Base-by-base conservation (phyloP, 2,888 invertebrate species). In the Leucozona laternaria region DNA sequence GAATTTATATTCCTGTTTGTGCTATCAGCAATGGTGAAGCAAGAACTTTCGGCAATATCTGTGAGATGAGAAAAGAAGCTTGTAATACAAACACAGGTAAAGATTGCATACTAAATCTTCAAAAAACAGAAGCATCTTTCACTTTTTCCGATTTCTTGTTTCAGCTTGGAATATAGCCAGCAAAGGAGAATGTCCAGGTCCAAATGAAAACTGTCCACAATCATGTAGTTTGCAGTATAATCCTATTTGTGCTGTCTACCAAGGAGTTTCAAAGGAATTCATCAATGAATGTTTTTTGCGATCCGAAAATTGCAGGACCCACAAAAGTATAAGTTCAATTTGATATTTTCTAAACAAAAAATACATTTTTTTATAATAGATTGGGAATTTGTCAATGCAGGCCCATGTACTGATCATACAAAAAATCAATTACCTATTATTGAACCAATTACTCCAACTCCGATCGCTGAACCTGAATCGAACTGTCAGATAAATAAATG, bases 11-110 rank as follows among this genome's bases (percentile, higher is more conserved):
- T 11, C 85, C 85, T 1, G 15, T 85, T n/a, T 85, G 85, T 60
- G 85, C 55, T 4, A 57, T 55, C 0, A 70, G 22, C 20, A 68
- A 66, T 17, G 60, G 45, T 5, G 85, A 34, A 6, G 53, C n/a
- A 10, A 53, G 20, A 68, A 80, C 77, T 2, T 85, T 85, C 13
- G 37, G 40, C 17, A 85, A 66, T 13, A 22, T 17, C 4, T 85
- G 85, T 43, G 80, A 85, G 15, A 80, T 85, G 80, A 68, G 50
- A 25, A 45, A 43, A 17, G 85, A 85, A 58, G 53, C 73, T 11
- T 85, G 85, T 28, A 48, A 22, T 22, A 72, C 77, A 11, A 66
- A 68, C 6, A 80, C 22, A 55, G 37, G 85, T 84, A 28, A 10
- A 10, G 48, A 13, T 13, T 4, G 10, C 7, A 7, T 31, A 3